Evolutionary conservation across 2,888 invertebrate genomes (phyloP), one percentile per base, ranked within the genome.

Genomic region (Lacanobia wlatinum): DNA sequence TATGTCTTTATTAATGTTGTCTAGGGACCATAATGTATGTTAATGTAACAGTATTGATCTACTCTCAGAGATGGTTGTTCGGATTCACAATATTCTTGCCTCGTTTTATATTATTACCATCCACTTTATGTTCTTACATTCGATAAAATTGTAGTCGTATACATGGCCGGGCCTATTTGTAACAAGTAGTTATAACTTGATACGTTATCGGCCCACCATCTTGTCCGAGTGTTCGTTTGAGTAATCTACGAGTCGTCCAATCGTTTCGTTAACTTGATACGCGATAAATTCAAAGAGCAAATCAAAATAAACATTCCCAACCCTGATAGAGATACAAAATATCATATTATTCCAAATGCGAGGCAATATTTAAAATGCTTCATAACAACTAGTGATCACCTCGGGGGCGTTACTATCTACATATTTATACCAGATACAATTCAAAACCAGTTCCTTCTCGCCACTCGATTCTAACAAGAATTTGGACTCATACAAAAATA

Each of bases 401-500:
- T 92, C 89, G 91, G 89, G 92, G 93, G 94, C 94, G 95, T 94
- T 86, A 92, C 93, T 93, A 93, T 94, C 93, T 92, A 93, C 93
- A 93, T 94, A 93, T 93, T 92, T 93, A 94, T 93, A 92, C 90
- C 91, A 93, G 92, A 92, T 92, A 94, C 93, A 91, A 91, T 92
- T 92, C 89, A 83, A 91, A 96, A 95, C 95, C 95, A 88, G 95
- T 95, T 95, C 83, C 88, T 87, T 89, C 92, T 90, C 90, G 92
- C 91, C 92, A 92, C 91, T 90, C 89, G 92, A 90, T 93, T 95
- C 95, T 95, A 95, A 95, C 95, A 94, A 95, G 94, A 95, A 95
- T 95, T 95, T 93, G 88, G 94, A 92, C 93, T 93, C 93, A 90
- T 92, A 94, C 94, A 92, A 95, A 95, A 94, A 95, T 95, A 95